Conservation (phyloP, 2,888 invertebrate species). For the Cephus rjabovi region DNA sequence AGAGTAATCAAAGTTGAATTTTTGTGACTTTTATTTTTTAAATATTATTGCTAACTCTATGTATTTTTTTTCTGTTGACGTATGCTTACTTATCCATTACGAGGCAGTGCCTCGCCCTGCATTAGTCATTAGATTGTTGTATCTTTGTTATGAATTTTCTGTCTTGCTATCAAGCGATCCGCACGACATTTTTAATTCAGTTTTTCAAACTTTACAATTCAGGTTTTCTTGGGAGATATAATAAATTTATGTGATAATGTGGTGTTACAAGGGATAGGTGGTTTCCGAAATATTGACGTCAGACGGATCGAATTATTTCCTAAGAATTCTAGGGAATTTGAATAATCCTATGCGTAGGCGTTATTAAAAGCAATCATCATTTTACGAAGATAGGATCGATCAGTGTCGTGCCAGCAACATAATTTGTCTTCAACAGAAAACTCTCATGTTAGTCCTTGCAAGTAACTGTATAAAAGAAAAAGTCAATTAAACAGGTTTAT, state of each 20-base stretch:
- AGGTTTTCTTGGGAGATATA: background rate
- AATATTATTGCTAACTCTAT: too few species aligned
- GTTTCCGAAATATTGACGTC: slow-evolving; percentile 17
- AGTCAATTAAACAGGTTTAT: background rate
- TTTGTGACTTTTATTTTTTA: too few species aligned
- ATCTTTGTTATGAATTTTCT: background rate
- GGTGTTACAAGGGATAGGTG: slow-evolving; percentile 23
- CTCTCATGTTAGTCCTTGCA: background rate
- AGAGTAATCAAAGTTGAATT: too few species aligned
- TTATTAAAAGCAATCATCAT: background rate
- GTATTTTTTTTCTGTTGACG: too few species aligned
- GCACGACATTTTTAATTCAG: background rate
- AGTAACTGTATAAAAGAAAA: background rate
- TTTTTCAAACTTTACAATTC: background rate
- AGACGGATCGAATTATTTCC: background rate
- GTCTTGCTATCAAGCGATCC: background rate
- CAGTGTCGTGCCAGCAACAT: background rate
- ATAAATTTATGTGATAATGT: slow-evolving; percentile 7
- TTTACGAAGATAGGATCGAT: background rate
- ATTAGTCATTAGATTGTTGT: background rate
- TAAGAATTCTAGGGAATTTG: background rate
- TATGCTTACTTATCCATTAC: too few species aligned
- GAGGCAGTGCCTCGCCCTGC: too few species aligned
- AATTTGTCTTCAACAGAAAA: background rate
- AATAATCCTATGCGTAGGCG: background rate